phyloP scores from a whole-genome alignment of 2,113 vertebrate genomes.

The Rhabdornis inornatus region DNA sequence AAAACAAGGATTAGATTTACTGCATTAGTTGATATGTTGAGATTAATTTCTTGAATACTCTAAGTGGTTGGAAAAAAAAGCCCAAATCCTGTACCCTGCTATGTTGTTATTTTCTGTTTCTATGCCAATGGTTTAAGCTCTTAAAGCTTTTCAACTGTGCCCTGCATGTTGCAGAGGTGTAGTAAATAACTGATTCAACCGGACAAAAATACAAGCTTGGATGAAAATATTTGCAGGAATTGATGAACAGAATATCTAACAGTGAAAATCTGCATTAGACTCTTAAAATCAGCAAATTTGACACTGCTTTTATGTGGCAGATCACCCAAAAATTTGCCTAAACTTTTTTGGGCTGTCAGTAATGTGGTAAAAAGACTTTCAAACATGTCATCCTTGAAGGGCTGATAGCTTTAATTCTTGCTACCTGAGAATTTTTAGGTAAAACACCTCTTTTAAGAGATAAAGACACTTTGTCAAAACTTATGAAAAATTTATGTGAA shows the following conservation, averaged over 20 bases:
- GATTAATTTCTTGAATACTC: neutral
- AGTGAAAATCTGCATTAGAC: neutral
- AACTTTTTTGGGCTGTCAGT: neutral
- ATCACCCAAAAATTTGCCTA: neutral
- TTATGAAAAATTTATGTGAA: neutral
- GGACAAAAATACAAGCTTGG: neutral
- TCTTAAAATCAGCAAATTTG: neutral
- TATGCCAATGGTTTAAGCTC: neutral
- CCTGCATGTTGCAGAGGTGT: neutral
- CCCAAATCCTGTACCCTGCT: neutral
- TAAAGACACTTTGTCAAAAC: neutral
- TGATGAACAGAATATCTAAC: neutral
- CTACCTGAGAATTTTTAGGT: neutral
- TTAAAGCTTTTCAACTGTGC: neutral
- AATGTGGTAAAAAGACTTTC: neutral
- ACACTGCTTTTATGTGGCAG: neutral
- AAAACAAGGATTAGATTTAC: neutral
- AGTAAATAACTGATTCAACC: neutral
- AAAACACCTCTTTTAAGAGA: neutral
- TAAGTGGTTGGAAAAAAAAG: neutral
- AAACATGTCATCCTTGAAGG: neutral
- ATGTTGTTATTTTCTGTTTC: neutral
- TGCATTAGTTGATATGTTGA: neutral
- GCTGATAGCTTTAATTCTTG: neutral
- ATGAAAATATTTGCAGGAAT: neutral